A percentile compares a stretch with the other conserved stretches of the same genome.
Conservation (phyloP, 1,140 invertebrate species). For the Achatina immaculata region DNA sequence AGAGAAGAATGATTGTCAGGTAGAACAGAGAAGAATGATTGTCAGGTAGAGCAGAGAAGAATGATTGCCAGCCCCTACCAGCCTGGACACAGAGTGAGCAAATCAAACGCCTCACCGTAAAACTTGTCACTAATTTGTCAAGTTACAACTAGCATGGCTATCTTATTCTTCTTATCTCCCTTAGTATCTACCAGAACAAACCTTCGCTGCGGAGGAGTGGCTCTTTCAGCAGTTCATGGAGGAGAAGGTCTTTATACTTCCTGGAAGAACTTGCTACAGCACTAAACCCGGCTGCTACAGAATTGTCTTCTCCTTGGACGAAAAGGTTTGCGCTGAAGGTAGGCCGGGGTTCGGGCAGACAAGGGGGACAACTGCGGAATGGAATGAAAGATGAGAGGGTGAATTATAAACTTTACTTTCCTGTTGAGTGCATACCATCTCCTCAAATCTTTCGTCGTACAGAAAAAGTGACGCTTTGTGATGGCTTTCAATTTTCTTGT, state of each 20-base stretch:
- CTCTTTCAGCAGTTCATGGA: constrained; percentile 37
- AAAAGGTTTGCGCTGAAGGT: constrained; percentile 32
- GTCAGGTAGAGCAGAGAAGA: too few relatives aligned
- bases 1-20: too few relatives aligned
- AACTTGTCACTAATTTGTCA: neutral
- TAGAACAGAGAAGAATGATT: too few relatives aligned
- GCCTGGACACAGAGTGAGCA: too few relatives aligned
- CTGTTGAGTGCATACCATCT: too few relatives aligned
- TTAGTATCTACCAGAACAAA: constrained; percentile 38
- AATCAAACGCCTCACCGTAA: neutral
- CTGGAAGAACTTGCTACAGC: constrained; percentile 35
- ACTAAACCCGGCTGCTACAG: constrained; percentile 37
- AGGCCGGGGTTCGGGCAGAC: too few relatives aligned
- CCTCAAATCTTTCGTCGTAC: too few relatives aligned
- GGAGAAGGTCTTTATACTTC: constrained; percentile 35
- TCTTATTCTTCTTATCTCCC: neutral
- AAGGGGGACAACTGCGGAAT: too few relatives aligned
- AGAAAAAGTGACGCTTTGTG: too few relatives aligned
- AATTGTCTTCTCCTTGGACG: constrained; percentile 35
- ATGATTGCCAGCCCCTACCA: too few relatives aligned
- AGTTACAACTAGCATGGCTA: neutral
- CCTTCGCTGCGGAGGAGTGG: constrained; percentile 32
- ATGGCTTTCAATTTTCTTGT: neutral
- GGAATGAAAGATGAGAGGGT: too few relatives aligned
- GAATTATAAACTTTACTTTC: too few relatives aligned